Conservation (phyloP, 1,140 invertebrate genomes). For the Tetragonula clypearis region DNA sequence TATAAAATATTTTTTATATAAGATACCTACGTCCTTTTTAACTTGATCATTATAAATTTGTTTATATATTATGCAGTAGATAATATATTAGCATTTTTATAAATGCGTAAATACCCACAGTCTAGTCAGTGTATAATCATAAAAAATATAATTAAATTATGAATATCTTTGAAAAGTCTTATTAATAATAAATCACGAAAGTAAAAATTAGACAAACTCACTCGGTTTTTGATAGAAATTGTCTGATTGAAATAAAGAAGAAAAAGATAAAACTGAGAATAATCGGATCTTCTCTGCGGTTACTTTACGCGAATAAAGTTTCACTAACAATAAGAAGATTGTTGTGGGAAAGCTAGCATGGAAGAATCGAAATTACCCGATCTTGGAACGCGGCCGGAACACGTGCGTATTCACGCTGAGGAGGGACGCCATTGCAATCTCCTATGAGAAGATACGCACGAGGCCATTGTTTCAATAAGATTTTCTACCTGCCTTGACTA, state of each 20-base stretch:
- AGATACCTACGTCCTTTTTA: too few relatives aligned
- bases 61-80: too few relatives aligned
- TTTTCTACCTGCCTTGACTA: constrained; percentile 36
- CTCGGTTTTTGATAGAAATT: not conserved
- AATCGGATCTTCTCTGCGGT: not conserved
- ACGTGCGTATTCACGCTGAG: constrained; percentile 31
- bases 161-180: too few relatives aligned
- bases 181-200: too few relatives aligned
- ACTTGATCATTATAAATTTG: too few relatives aligned
- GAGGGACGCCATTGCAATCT: constrained; percentile 34
- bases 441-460: constrained; percentile 3
- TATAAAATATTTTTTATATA: too few relatives aligned
- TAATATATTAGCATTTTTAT: too few relatives aligned
- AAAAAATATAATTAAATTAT: too few relatives aligned
- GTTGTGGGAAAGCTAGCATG: constrained; percentile 9
- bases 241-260: not conserved
- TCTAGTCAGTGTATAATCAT: too few relatives aligned
- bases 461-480: constrained; percentile 26
- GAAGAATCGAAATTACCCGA: constrained; percentile 11
- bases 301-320: not conserved
- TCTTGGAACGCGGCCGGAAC: constrained; percentile 29
- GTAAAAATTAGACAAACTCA: not conserved
- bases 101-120: too few relatives aligned
- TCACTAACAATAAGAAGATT: too few relatives aligned
- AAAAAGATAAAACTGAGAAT: too few relatives aligned